These are phyloP conservation scores for Brenthis daphne DNA, from an alignment of 2,888 invertebrate genomes.

Conservation along the genomic window DNA sequence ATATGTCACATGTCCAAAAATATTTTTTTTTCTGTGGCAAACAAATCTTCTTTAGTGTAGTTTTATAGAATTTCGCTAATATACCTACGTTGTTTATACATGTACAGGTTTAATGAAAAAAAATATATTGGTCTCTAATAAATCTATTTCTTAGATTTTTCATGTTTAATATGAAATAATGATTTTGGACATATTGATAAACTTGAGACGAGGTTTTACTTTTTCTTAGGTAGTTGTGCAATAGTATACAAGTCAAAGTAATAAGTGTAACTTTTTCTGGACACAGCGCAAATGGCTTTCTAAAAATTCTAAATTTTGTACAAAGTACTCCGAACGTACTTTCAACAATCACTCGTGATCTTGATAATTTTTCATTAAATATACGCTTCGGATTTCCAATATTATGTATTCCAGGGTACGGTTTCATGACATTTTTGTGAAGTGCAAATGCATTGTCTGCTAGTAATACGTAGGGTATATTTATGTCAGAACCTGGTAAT, in stretches of 20 bases:
- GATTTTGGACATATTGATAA: not conserved
- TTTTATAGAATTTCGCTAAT: too few species aligned
- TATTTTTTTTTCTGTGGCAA: too few species aligned
- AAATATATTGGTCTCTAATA: too few species aligned
- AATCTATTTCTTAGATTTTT: too few species aligned
- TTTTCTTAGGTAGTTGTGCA: slow-evolving; percentile 26
- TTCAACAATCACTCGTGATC: slow-evolving; percentile 44
- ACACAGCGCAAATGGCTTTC: slow-evolving; percentile 45
- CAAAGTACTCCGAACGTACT: slow-evolving; percentile 45
- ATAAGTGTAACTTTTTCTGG: not conserved
- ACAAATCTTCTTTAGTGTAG: too few species aligned
- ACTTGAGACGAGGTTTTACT: slow-evolving; percentile 42
- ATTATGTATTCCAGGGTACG: slow-evolving; percentile 45
- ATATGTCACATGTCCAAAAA: too few species aligned
- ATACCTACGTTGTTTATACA: too few species aligned
- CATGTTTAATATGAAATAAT: too few species aligned
- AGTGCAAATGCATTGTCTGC: slow-evolving; percentile 50
- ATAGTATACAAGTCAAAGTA: slow-evolving; percentile 10
- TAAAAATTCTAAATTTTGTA: slow-evolving; percentile 47
- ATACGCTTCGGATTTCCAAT: slow-evolving; percentile 42
- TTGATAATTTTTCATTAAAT: slow-evolving; percentile 43
- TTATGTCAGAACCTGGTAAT: slow-evolving; percentile 42
- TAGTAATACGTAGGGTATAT: slow-evolving; percentile 48
- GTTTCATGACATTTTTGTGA: slow-evolving; percentile 47
- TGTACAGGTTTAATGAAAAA: too few species aligned